Percentiles rank a stretch among this genome's conserved stretches.
Evolutionary conservation across 2,888 invertebrate species (phyloP).

Genomic region (Chrysina gloriosa): DNA sequence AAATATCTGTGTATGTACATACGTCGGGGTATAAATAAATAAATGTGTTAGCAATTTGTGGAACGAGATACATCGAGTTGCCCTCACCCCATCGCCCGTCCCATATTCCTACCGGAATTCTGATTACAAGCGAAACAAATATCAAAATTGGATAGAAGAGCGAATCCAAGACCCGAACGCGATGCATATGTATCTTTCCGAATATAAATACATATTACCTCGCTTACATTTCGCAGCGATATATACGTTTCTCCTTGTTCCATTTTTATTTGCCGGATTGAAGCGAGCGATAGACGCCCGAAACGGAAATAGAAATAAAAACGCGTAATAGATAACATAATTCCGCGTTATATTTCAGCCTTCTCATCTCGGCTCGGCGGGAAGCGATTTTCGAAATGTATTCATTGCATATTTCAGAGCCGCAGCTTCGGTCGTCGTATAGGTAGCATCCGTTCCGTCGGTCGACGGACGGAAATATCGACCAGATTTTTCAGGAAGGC

Average conservation of each 20-base stretch:
- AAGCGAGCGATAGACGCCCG: neutral
- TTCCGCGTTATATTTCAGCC: conserved; percentile 26
- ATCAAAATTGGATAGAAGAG: too few relatives aligned
- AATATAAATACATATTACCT: too few relatives aligned
- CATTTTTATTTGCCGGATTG: conserved; percentile 9
- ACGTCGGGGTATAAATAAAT: too few relatives aligned
- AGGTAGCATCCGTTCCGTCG: neutral
- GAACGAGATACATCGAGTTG: too few relatives aligned
- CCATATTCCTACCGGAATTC: too few relatives aligned
- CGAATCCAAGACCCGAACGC: too few relatives aligned
- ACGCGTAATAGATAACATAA: conserved; percentile 26
- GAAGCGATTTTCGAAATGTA: conserved; percentile 34
- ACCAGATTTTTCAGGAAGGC: conserved; percentile 25
- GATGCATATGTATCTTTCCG: too few relatives aligned
- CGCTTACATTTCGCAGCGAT: too few relatives aligned
- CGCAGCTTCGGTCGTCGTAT: neutral
- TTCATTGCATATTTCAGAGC: conserved; percentile 33
- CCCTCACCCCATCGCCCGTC: too few relatives aligned
- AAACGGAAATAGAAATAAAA: neutral
- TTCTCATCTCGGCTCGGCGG: conserved; percentile 4
- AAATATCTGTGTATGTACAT: too few relatives aligned
- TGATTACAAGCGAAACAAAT: too few relatives aligned
- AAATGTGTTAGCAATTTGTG: too few relatives aligned
- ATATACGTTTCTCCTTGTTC: neutral
- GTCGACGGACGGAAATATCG: conserved; percentile 4